Evolutionary conservation across 2,888 invertebrate genomes (phyloP).

Genomic region (Dione juno): DNA sequence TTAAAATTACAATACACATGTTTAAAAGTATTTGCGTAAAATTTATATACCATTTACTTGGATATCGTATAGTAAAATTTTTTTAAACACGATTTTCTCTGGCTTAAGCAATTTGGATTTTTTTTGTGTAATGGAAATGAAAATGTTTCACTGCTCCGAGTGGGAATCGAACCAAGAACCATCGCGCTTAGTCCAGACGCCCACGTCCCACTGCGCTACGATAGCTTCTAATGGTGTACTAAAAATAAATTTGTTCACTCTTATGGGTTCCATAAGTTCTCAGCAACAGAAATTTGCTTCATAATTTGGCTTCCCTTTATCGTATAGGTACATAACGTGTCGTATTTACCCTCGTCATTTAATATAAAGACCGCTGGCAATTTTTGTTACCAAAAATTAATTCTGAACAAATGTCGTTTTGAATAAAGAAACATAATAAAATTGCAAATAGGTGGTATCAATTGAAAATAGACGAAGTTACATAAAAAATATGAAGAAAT

Average conservation of each 20-base stretch:
- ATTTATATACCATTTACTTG: not conserved
- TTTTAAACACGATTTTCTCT: not conserved
- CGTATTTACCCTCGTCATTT: constrained; percentile 12
- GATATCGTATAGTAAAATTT: too few species aligned
- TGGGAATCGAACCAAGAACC: not conserved
- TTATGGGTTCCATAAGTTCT: not conserved
- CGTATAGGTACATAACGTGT: not conserved
- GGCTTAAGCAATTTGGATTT: too few species aligned
- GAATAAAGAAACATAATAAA: constrained; percentile 8
- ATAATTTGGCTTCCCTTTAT: not conserved
- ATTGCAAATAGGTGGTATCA: constrained; percentile 13
- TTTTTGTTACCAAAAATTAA: not conserved
- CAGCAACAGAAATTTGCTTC: not conserved
- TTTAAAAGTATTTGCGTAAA: not conserved
- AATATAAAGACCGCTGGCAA: not conserved
- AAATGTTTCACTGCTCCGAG: not conserved
- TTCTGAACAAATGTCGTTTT: not conserved
- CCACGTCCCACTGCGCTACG: not conserved
- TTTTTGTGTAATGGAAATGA: too few species aligned
- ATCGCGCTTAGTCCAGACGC: not conserved
- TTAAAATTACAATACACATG: not conserved
- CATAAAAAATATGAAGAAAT: constrained; percentile 10
- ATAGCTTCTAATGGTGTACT: not conserved
- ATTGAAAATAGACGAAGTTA: constrained; percentile 14
- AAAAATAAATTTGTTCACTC: not conserved